phyloP scores from a whole-genome alignment of 2,113 vertebrate species.

The Bothrops jararaca region DNA sequence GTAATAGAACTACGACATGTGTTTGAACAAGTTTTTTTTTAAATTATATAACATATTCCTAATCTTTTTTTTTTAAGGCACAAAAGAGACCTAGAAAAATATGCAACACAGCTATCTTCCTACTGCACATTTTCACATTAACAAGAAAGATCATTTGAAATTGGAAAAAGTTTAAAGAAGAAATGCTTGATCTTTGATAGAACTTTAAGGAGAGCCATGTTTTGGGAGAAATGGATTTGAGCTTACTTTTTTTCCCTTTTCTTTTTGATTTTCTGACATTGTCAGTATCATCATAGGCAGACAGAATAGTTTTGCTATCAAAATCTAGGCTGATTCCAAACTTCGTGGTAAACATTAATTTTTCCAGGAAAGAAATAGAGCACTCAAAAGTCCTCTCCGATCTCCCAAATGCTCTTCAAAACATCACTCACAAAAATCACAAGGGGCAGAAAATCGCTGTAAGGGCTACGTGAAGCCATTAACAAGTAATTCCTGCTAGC shows the following conservation, averaged over 20 bases:
- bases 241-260: neutral
- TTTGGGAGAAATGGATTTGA: neutral
- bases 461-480: constrained; percentile 13
- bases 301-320: neutral
- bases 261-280: neutral
- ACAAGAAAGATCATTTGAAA: neutral
- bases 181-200: neutral
- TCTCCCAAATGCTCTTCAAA: neutral
- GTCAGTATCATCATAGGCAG: neutral
- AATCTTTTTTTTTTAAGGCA: neutral
- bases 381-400: neutral
- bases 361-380: neutral
- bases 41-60: neutral
- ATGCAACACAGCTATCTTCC: neutral
- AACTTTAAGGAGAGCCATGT: neutral
- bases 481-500: neutral
- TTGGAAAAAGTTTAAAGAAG: neutral
- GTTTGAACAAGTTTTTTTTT: neutral
- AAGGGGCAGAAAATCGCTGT: neutral
- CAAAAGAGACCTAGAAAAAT: neutral
- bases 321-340: constrained; percentile 34
- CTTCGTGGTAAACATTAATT: neutral
- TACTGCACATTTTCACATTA: neutral
- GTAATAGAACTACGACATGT: neutral
- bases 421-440: neutral